Evolutionary conservation across 2,888 invertebrate genomes (phyloP).

Genomic region (Resseliella maxima): DNA sequence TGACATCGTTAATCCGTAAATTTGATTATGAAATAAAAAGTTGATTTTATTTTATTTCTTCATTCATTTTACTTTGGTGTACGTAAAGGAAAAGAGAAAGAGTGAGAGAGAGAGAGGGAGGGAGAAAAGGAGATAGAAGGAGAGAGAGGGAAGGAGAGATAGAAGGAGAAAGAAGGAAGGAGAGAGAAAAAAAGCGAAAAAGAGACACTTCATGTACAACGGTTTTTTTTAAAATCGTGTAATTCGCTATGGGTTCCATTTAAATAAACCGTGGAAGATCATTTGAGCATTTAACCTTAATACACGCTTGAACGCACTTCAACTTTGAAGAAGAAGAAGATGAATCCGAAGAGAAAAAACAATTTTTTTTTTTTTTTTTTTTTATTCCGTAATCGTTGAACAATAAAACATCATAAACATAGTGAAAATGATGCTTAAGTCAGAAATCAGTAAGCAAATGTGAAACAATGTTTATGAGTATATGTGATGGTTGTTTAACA

Average conservation of each 20-base stretch:
- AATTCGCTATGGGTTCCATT: not conserved
- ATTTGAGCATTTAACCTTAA: conserved; percentile 47
- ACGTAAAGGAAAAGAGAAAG: too few relatives aligned
- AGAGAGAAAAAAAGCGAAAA: too few relatives aligned
- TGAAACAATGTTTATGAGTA: not conserved
- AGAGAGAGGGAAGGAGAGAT: too few relatives aligned
- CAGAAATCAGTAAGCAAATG: not conserved
- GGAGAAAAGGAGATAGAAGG: too few relatives aligned
- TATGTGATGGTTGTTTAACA: not conserved
- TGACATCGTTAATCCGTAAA: conserved; percentile 33
- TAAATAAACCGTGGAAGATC: conserved; percentile 39
- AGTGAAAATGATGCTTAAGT: not conserved
- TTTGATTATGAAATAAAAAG: conserved; percentile 30
- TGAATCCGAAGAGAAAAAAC: too few relatives aligned
- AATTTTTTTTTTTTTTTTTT: too few relatives aligned
- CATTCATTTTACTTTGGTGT: too few relatives aligned
- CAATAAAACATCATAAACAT: conserved; percentile 32
- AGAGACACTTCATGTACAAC: too few relatives aligned
- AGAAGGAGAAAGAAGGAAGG: too few relatives aligned
- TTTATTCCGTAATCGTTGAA: not conserved
- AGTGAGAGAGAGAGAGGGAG: too few relatives aligned
- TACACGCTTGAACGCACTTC: conserved; percentile 45
- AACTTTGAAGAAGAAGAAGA: conserved; percentile 35
- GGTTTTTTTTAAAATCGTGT: not conserved
- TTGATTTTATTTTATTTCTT: too few relatives aligned